A percentile compares a stretch with the other conserved stretches of the same genome.
These are phyloP conservation scores for Neosilurus mollespiculum DNA, from an alignment of 2,797 vertebrate species.

Conservation along the genomic window DNA sequence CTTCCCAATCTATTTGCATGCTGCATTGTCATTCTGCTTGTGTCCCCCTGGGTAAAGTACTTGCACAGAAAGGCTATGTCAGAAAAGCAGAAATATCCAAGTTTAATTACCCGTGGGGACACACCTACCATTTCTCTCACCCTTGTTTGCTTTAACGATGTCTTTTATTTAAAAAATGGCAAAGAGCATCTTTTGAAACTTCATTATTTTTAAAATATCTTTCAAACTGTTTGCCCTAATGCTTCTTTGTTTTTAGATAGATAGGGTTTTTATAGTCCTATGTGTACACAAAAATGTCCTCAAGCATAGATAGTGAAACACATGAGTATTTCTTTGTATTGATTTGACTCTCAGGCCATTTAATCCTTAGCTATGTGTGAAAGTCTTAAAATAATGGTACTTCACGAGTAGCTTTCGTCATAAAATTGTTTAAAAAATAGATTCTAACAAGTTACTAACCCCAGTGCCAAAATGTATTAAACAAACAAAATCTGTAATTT, in stretches of 20 bases:
- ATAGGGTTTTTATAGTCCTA: slow-evolving; percentile 19
- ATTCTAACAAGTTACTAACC: too few relatives aligned
- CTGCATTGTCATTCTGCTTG: slow-evolving; percentile 48
- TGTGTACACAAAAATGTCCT: slow-evolving; percentile 16
- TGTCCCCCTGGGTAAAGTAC: slow-evolving; percentile 45
- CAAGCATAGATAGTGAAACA: slow-evolving; percentile 28
- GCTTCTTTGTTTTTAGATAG: slow-evolving; percentile 1
- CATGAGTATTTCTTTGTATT: slow-evolving; percentile 34
- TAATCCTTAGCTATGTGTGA: slow-evolving; percentile 34
- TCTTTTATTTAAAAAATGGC: slow-evolving; percentile 42
- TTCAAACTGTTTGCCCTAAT: not conserved
- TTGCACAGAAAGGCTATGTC: slow-evolving; percentile 49
- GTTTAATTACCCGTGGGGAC: slow-evolving; percentile 54
- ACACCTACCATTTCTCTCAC: slow-evolving; percentile 42
- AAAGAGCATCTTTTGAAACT: slow-evolving; percentile 28
- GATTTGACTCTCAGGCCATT: slow-evolving; percentile 39
- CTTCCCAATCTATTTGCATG: slow-evolving; percentile 1
- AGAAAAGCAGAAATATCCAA: slow-evolving; percentile 47
- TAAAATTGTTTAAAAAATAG: not conserved
- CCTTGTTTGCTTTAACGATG: slow-evolving; percentile 42
- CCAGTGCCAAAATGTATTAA: too few relatives aligned
- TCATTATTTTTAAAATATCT: slow-evolving; percentile 18
- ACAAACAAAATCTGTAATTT: too few relatives aligned
- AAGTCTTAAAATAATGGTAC: slow-evolving; percentile 19
- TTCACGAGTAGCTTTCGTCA: slow-evolving; percentile 9